Percentiles rank a stretch among this genome's conserved stretches.
Evolutionary conservation across 2,888 invertebrate genomes (phyloP).

Genomic region (Pheosia tremula): DNA sequence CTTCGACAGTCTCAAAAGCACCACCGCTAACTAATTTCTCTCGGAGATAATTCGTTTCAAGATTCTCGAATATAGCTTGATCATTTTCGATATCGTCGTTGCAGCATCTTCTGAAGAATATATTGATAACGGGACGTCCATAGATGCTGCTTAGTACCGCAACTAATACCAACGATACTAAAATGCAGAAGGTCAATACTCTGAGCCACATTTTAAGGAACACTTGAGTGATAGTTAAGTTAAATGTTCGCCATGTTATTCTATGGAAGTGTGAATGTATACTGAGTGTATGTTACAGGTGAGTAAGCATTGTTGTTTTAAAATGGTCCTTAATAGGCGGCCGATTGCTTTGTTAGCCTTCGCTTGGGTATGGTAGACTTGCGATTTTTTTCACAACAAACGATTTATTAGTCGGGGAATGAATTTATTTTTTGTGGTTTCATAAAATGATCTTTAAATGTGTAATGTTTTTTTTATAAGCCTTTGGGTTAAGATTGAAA

Average conservation of each 20-base stretch:
- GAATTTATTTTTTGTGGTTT: too few relatives aligned
- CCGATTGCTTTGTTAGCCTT: conserved; percentile 49
- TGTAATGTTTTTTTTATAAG: too few relatives aligned
- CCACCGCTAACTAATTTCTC: conserved; percentile 62
- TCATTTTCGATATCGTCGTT: conserved; percentile 72
- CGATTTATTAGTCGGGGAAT: not conserved
- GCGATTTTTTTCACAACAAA: conserved; percentile 31
- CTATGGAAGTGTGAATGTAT: conserved; percentile 4
- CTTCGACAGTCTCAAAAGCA: conserved; percentile 43
- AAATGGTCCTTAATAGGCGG: conserved; percentile 49
- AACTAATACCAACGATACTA: conserved; percentile 65
- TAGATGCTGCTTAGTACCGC: conserved; percentile 67
- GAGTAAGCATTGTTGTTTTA: conserved; percentile 35
- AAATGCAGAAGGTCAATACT: conserved; percentile 66
- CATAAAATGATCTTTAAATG: too few relatives aligned
- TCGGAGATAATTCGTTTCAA: conserved; percentile 64
- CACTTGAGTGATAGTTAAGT: not conserved
- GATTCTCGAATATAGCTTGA: conserved; percentile 66
- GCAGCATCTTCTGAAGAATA: conserved; percentile 69
- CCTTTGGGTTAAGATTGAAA: too few relatives aligned
- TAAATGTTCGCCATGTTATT: conserved; percentile 7
- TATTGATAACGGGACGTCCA: conserved; percentile 62
- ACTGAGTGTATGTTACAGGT: not conserved
- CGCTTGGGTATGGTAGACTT: conserved; percentile 25
- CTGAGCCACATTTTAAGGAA: conserved; percentile 68